Base-by-base conservation (phyloP, 1,140 invertebrate species). In the Campoletis sonorensis region DNA sequence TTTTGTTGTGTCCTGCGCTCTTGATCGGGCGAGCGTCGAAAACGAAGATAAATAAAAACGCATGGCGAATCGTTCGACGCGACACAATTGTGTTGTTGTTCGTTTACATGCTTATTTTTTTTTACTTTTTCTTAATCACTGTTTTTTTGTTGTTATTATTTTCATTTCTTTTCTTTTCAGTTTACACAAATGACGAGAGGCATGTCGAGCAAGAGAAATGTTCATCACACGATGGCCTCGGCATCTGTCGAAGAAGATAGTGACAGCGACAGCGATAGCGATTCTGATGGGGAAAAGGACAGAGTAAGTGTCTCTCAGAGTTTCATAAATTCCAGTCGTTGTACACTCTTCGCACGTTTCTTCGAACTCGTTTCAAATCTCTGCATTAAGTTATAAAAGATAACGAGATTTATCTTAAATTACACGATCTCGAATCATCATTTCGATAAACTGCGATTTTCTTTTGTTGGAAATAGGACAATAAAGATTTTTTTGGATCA, bases 231-330 rank as follows among this genome's bases (percentile, higher is more conserved):
- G 16, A 89, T 90, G 87, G 88, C 91, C 82, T 88, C 89, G 71
- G 79, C 84, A 10, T 84, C 88, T 23, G 27, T 83, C 1, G 84
- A 91, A 7, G 88, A 89, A 10, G 91, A 93, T 3, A 90, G 88
- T 58, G 93, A 94, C 45, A 92, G 90, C 72, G 94, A 94, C 30
- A 93, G 92, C 26, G 94, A 94, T 70, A 92, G 90, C n/a, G 93
- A 93, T 79, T 94, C 93, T 3, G 94, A 95, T 49, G 93, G 92
- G 13, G 94, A 94, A 84, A 91, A 92, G 85, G 88, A 90, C 81
- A 89, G 87, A 79, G 92, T 92, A 88, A 85, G 88, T 79, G 26
- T 54, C 51, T 4, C 8, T 4, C n/a, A 18, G 51, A 54, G 1
- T 0, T 54, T 16, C n/a, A n/a, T 54, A 54, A n/a, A 54, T 54